phyloP scores from a whole-genome alignment of 2,797 vertebrate species.

The Chelidonichthys spinosus region DNA sequence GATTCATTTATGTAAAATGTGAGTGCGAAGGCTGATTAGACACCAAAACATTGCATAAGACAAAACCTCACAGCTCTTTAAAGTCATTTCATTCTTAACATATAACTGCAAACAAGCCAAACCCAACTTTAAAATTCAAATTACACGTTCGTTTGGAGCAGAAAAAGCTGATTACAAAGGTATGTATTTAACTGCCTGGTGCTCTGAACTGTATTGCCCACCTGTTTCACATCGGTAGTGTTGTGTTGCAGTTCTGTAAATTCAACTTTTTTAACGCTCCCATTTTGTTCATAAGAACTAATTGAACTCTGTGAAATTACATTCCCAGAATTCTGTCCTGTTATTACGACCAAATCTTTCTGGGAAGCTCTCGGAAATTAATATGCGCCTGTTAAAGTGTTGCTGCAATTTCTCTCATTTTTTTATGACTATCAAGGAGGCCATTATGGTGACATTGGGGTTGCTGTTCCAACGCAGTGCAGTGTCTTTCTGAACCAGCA shows the following conservation, averaged over 20 bases:
- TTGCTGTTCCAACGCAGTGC: not conserved
- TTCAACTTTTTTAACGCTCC: too few species aligned
- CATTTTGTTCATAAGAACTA: too few species aligned
- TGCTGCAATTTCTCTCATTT: too few species aligned
- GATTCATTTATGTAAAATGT: not conserved
- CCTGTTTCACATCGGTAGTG: too few species aligned
- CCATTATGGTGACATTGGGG: not conserved
- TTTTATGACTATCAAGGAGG: not conserved
- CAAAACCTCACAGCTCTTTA: not conserved
- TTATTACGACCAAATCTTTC: too few species aligned
- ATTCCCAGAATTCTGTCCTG: too few species aligned
- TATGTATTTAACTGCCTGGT: too few species aligned
- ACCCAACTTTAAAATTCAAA: not conserved
- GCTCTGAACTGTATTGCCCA: too few species aligned
- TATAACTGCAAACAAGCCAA: not conserved
- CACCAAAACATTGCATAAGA: not conserved
- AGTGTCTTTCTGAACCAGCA: not conserved
- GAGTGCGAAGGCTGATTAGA: not conserved
- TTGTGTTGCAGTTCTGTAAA: too few species aligned
- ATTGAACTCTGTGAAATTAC: too few species aligned
- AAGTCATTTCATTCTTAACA: not conserved
- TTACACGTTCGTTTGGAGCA: not conserved
- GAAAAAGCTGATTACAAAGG: not conserved
- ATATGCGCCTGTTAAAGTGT: too few species aligned
- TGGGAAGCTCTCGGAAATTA: too few species aligned